Evolutionary conservation across 2,888 invertebrate genomes (phyloP).

Genomic region (Apotomis turbidana): DNA sequence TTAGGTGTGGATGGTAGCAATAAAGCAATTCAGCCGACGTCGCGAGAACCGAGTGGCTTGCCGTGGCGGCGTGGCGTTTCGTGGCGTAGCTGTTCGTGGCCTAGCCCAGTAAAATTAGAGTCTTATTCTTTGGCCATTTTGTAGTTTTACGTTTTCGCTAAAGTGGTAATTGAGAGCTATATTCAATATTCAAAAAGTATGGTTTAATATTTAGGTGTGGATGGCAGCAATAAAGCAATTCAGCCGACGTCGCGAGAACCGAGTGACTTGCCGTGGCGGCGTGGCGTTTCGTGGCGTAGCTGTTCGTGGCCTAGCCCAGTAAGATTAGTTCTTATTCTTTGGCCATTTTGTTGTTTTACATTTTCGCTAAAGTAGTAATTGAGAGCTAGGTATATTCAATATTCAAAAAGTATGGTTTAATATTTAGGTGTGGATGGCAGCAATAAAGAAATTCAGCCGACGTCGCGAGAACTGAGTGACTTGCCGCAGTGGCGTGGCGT

Average conservation of each 20-base stretch:
- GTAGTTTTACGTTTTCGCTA: too few species aligned
- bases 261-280: slow-evolving; percentile 55
- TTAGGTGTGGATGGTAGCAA: slow-evolving; percentile 65
- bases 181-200: too few species aligned
- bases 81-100: not conserved
- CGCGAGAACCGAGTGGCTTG: slow-evolving; percentile 58
- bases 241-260: slow-evolving; percentile 63
- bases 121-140: too few species aligned
- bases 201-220: slow-evolving; percentile 65
- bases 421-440: slow-evolving; percentile 65
- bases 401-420: slow-evolving; percentile 46
- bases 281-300: slow-evolving; percentile 48
- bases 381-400: too few species aligned
- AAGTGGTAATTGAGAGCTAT: too few species aligned
- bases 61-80: slow-evolving; percentile 52
- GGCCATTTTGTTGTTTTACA: too few species aligned
- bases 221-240: slow-evolving; percentile 73
- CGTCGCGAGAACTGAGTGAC: slow-evolving; percentile 59
- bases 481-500: slow-evolving; percentile 54
- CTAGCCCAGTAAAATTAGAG: slow-evolving; percentile 1
- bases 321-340: too few species aligned
- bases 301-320: slow-evolving; percentile 2
- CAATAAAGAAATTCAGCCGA: slow-evolving; percentile 77
- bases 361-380: too few species aligned
- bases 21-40: slow-evolving; percentile 76